Percentiles rank a stretch among this genome's conserved stretches.
Evolutionary conservation across 2,113 vertebrate genomes (phyloP).

Genomic region (human (Homo sapiens)): GRCh38 chr3:50174001-50174500

Average conservation of each 20-base stretch:
- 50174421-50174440: slow-evolving; percentile 30
- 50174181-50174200: background rate
- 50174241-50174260: slow-evolving; percentile 98
- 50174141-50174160: fast-evolving
- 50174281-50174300: slow-evolving; percentile 97
- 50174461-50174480: slow-evolving; percentile 56
- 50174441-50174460: slow-evolving; percentile 18
- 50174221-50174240: slow-evolving; percentile 93
- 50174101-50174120: slow-evolving; percentile 98
- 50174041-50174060: slow-evolving; percentile 94
- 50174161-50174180: background rate
- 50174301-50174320: slow-evolving; percentile 98
- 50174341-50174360: slow-evolving; percentile 92
- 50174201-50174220: slow-evolving; percentile 49
- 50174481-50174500: background rate
- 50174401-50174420: slow-evolving; percentile 37
- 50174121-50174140: fast-evolving
- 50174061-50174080: slow-evolving; percentile 94
- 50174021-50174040: background rate
- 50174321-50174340: slow-evolving; percentile 96
- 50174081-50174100: slow-evolving; percentile 96
- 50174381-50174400: background rate
- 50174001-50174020: background rate
- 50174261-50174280: slow-evolving; percentile 99
- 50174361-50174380: background rate